Evolutionary conservation across 2,888 invertebrate species (phyloP), one percentile per base, ranked within the genome.

Genomic region (Ligdia adustata): DNA sequence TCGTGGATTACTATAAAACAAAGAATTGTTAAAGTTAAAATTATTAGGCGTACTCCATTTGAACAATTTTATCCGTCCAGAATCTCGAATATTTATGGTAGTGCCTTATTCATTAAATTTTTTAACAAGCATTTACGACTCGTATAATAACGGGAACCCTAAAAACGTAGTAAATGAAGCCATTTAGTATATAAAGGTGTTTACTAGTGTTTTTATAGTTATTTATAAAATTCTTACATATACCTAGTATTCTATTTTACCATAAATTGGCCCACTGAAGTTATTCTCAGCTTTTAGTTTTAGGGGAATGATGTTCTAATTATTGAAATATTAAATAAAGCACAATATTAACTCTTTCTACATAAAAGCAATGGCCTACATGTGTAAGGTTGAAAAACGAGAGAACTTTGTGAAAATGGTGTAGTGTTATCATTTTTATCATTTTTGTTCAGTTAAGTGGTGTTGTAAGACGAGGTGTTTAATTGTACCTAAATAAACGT

Each of bases 401-500:
- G 24, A 24, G 28, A 34, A 15, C 28, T 16, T 11, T 35, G 22
- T 47, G 18, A 37, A 31, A 22, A 27, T 28, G 31, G 42, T 37
- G 20, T 7, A 41, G 32, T 41, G 27, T 49, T 41, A 27, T 31
- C 13, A 35, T 35, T 3, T n/a, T 16, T 16, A 22, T 22, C 7
- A 6, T 22, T 7, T n/a, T 42, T 28, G 15, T 42, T 41, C 24
- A 41, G 15, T 18, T 38, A 29, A 32, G 41, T 31, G 47, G 69
- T 73, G 64, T 70, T 68, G 64, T 62, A 51, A 65, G 64, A 64
- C 60, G 62, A 72, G 65, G 69, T 72, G 73, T 75, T 73, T 75
- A 69, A 31, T 46, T 46, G 42, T 52, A 47, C 53, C 53, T 55
- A 55, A 58, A 49, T 47, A 41, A 49, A 49, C 27, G 38, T 42